Evolutionary conservation across 2,113 vertebrate genomes (phyloP).

Genomic region (Dolichallabes microphthalmus): DNA sequence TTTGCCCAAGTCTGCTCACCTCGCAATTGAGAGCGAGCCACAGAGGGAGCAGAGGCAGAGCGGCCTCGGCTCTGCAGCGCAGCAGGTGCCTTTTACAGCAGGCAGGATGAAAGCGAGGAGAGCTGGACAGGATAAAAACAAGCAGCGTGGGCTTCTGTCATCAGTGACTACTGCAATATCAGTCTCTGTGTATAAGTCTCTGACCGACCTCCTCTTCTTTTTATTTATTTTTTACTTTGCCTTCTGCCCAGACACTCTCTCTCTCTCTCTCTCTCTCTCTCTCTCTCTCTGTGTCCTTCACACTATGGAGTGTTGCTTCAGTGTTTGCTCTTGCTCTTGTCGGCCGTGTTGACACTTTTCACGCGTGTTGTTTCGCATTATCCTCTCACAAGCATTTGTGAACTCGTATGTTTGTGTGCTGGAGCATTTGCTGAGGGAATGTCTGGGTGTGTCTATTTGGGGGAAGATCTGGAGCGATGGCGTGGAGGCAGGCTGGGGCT

Average conservation of each 20-base stretch:
- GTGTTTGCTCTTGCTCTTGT: slow-evolving; percentile 31
- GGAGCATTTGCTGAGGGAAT: background rate
- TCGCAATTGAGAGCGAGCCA: slow-evolving; percentile 8
- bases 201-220: slow-evolving; percentile 44
- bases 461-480: slow-evolving; percentile 11
- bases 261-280: slow-evolving; percentile 24
- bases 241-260: slow-evolving; percentile 6
- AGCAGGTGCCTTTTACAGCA: slow-evolving; percentile 42
- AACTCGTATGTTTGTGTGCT: background rate
- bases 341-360: slow-evolving; percentile 34
- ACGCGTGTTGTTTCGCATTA: slow-evolving; percentile 26
- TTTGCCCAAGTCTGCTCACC: slow-evolving; percentile 36
- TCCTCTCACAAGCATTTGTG: slow-evolving; percentile 20
- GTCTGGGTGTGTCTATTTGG: background rate
- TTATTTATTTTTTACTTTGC: background rate
- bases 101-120: slow-evolving; percentile 13
- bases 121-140: slow-evolving; percentile 26
- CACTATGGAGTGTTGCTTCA: slow-evolving; percentile 1
- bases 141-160: slow-evolving; percentile 13
- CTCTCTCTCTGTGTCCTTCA: slow-evolving; percentile 24
- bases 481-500: slow-evolving; percentile 35
- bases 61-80: slow-evolving; percentile 29
- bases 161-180: slow-evolving; percentile 19
- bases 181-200: background rate
- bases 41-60: slow-evolving; percentile 2